phyloP scores from a whole-genome alignment of 2,113 vertebrate species.

The Passer domesticus region DNA sequence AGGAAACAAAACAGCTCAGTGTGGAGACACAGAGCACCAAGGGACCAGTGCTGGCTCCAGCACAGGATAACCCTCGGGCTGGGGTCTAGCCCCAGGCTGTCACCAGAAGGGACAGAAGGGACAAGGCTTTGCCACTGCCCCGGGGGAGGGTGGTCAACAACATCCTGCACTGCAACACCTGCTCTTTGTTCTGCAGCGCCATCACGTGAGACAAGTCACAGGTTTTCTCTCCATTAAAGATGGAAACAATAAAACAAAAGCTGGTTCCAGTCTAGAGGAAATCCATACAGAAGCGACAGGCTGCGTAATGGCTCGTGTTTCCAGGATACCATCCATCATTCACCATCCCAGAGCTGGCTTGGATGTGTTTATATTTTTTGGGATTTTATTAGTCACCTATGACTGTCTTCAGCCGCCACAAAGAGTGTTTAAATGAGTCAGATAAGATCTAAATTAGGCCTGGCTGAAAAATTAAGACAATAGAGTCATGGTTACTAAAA shows the following conservation, averaged over 20 bases:
- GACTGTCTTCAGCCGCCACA: not conserved
- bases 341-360: not conserved
- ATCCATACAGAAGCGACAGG: not conserved
- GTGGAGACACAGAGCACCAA: not conserved
- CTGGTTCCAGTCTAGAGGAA: not conserved
- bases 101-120: not conserved
- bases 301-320: not conserved
- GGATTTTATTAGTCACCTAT: not conserved
- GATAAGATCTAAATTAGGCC: constrained; percentile 11
- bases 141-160: not conserved
- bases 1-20: not conserved
- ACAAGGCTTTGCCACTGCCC: not conserved
- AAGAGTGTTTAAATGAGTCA: not conserved
- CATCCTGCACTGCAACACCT: not conserved
- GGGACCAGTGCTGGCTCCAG: not conserved
- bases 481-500: not conserved
- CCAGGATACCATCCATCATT: not conserved
- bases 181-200: not conserved
- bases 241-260: not conserved
- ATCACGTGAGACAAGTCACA: not conserved
- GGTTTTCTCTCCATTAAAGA: not conserved
- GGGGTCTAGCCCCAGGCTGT: not conserved
- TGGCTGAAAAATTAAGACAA: not conserved
- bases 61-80: not conserved
- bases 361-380: not conserved